phyloP scores from a whole-genome alignment of 2,888 invertebrate species.

The Ormyrus rosae region DNA sequence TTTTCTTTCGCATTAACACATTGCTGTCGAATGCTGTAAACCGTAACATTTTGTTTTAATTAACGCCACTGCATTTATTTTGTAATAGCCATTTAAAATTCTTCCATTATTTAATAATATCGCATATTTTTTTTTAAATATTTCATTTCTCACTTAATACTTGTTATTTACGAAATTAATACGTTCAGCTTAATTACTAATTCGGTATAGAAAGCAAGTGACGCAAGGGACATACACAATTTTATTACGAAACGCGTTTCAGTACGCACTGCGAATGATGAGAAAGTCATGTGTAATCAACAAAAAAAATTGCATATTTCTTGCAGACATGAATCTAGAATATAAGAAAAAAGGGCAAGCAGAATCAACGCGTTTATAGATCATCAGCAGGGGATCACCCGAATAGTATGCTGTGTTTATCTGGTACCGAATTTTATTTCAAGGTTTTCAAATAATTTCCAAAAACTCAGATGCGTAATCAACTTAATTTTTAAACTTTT shows the following conservation, averaged over 20 bases:
- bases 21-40: constrained; percentile 7
- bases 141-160: constrained; percentile 14
- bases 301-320: constrained; percentile 67
- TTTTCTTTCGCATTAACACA: no score
- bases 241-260: not conserved
- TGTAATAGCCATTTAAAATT: constrained; percentile 2
- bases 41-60: no score
- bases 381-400: constrained; percentile 47
- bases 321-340: constrained; percentile 74
- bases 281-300: constrained; percentile 44
- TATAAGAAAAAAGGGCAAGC: constrained; percentile 75
- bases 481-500: constrained; percentile 64
- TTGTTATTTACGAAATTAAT: not conserved
- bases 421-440: constrained; percentile 72
- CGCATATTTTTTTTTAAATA: not conserved
- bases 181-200: constrained; percentile 26
- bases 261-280: not conserved
- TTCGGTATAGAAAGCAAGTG: constrained; percentile 23
- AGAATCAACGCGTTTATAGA: constrained; percentile 75
- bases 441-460: constrained; percentile 63
- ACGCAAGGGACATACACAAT: constrained; percentile 11
- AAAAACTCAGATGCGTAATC: constrained; percentile 65
- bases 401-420: constrained; percentile 55
- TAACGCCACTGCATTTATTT: not conserved
- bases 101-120: constrained; percentile 1